Percentiles rank a stretch among this genome's conserved stretches.
Evolutionary conservation across 2,888 invertebrate species (phyloP).

Genomic region (Elegia similella): DNA sequence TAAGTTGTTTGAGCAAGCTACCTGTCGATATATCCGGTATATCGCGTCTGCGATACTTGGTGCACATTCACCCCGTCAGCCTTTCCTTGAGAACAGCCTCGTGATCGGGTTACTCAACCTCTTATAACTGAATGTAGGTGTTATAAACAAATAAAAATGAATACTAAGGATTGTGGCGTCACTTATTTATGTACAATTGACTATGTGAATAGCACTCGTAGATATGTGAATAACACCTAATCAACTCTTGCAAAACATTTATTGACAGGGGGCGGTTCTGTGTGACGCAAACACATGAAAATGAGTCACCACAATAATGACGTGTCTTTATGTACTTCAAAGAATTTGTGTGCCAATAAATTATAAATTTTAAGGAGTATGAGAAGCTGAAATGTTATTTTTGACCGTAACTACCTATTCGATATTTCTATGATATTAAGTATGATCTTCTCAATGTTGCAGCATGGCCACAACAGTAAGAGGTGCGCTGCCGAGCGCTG

Average conservation of each 20-base stretch:
- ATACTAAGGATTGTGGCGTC: too few species aligned
- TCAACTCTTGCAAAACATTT: background rate
- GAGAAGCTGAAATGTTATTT: too few species aligned
- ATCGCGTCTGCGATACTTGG: background rate
- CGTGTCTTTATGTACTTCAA: background rate
- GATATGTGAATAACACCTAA: too few species aligned
- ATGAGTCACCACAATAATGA: background rate
- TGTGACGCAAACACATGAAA: conserved; percentile 14
- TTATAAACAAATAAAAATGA: background rate
- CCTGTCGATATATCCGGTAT: background rate
- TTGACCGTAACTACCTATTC: background rate
- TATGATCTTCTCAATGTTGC: conserved; percentile 10
- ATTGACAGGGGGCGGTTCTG: conserved; percentile 12
- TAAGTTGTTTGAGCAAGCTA: background rate
- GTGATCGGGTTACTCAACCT: background rate
- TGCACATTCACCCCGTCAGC: background rate
- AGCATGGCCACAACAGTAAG: conserved; percentile 46
- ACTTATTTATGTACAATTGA: too few species aligned
- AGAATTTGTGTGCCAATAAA: background rate
- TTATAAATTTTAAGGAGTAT: background rate
- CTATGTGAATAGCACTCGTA: too few species aligned
- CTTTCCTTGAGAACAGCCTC: background rate
- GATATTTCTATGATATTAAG: background rate
- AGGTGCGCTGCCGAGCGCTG: conserved; percentile 65
- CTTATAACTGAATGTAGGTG: background rate